Evolutionary conservation across 2,888 invertebrate genomes (phyloP), one percentile per base, ranked within the genome.

Genomic region (Epiperipatus broadwayi): DNA sequence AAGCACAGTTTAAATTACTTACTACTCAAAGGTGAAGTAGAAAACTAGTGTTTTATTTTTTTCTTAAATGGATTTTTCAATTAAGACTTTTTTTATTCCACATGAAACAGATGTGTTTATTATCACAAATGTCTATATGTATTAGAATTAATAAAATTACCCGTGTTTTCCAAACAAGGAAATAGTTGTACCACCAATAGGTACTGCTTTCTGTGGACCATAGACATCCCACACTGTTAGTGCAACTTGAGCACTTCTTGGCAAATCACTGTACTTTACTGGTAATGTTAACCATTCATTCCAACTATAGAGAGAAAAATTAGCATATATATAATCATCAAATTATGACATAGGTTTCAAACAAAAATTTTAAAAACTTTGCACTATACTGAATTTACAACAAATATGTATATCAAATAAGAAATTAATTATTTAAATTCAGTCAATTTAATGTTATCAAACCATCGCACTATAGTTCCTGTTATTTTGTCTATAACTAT

Each of bases 201-300:
- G 73, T 49, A 77, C 71, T 21, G 76, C 68, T 53, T 78, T 73
- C 5, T 78, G 74, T 0, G 87, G 78, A 0, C 85, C 85, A 19
- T 78, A 77, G 53, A 87, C 81, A 60, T 93, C 91, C 55, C 80
- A 83, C 37, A 93, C 73, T 4, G 85, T 87, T 54, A 93, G 69
- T 1, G 79, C 78, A 7, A 95, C 64, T 43, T 75, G 72, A 1
- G 91, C 76, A 53, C 78, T 78, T 40, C 84, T 67, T 0, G 93
- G 91, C 25, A 95, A 61, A 57, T 93, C 89, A 53, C 79, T 80
- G 61, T 77, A 91, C 56, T 76, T 75, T 21, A 93, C 69, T 0
- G 93, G 91, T 39, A 95, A 63, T 0, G 74, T 75, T 21, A 95
- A 68, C 91, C 93, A 93, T 62, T 95, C 91, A 57, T 91, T 93